Conservation (phyloP, 2,113 vertebrate species). For the Solenodon paradoxus region DNA sequence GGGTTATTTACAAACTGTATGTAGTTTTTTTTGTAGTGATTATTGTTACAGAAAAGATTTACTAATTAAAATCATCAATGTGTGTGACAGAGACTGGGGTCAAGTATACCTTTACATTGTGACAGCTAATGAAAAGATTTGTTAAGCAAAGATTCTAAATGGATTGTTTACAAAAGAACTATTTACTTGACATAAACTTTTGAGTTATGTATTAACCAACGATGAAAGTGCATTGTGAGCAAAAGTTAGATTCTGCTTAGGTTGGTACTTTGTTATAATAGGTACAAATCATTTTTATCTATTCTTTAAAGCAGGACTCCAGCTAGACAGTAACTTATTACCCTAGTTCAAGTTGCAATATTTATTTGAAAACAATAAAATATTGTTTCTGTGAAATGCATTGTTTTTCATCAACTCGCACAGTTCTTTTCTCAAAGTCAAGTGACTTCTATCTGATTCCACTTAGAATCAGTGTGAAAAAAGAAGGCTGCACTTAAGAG, state of each 20-base stretch:
- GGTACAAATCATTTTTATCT: constrained; percentile 49
- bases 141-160: constrained; percentile 31
- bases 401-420: constrained; percentile 1
- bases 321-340: not conserved
- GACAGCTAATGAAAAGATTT: not conserved
- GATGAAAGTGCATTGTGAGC: constrained; percentile 41
- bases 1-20: not conserved
- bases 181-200: constrained; percentile 48
- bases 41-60: not conserved
- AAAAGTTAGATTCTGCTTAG: constrained; percentile 49
- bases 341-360: constrained; percentile 5
- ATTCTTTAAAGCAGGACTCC: not conserved
- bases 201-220: not conserved
- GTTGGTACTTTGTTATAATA: constrained; percentile 24
- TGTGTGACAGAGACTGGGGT: not conserved
- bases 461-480: not conserved
- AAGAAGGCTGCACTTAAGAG: not conserved
- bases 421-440: not conserved
- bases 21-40: not conserved
- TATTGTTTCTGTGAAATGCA: not conserved
- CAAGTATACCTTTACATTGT: not conserved
- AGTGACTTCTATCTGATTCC: not conserved
- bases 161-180: constrained; percentile 14
- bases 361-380: constrained; percentile 46
- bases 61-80: not conserved